phyloP scores from a whole-genome alignment of 2,888 invertebrate genomes.

The Drosophila borborema region DNA sequence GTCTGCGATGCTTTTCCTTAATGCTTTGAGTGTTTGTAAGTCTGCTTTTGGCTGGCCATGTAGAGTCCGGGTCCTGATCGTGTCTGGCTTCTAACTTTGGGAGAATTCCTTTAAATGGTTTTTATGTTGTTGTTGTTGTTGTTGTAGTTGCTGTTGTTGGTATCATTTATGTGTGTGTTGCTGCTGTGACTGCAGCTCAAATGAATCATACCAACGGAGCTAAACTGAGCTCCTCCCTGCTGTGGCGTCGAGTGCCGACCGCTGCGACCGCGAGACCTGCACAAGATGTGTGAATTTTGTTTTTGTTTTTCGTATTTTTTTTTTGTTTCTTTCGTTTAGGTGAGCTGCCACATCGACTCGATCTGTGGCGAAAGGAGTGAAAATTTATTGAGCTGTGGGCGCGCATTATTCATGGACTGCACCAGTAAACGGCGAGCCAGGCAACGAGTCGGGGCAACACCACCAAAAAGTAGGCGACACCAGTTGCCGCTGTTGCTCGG shows the following conservation, averaged over 20 bases:
- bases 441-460: not conserved
- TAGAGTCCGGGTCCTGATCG: constrained; percentile 56
- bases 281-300: constrained; percentile 77
- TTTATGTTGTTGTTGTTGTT: constrained; percentile 32
- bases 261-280: constrained; percentile 47
- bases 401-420: constrained; percentile 84
- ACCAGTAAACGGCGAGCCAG: constrained; percentile 31
- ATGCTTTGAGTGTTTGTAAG: constrained; percentile 36
- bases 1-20: constrained; percentile 77
- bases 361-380: constrained; percentile 77
- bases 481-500: constrained; percentile 59
- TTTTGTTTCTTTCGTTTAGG: not conserved
- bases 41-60: constrained; percentile 63
- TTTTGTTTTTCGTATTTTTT: constrained; percentile 3
- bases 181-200: constrained; percentile 52
- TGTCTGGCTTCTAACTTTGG: constrained; percentile 72
- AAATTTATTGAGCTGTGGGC: constrained; percentile 84
- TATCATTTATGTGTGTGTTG: constrained; percentile 49
- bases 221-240: constrained; percentile 73
- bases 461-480: constrained; percentile 75
- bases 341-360: constrained; percentile 49
- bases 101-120: constrained; percentile 80
- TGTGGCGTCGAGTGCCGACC: constrained; percentile 75
- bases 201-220: constrained; percentile 72
- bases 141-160: constrained; percentile 18